Evolutionary conservation across 2,888 invertebrate species (phyloP).

Genomic region (Malacosoma neustria): DNA sequence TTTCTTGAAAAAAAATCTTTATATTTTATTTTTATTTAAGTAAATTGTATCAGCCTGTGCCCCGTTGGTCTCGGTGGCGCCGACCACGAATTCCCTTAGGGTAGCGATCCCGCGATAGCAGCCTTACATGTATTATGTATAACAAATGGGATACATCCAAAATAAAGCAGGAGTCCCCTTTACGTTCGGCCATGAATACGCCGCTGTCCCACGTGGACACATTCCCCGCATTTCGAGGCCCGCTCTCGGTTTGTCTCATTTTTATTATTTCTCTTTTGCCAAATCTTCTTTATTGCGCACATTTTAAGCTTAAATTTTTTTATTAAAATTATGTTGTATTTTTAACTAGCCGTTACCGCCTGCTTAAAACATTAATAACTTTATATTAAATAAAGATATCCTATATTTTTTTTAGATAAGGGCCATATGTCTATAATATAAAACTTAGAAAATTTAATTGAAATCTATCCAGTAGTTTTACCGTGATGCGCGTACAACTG

Average conservation of each 20-base stretch:
- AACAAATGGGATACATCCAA: slow-evolving; percentile 72
- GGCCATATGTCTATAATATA: too few species aligned
- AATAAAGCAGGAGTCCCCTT: slow-evolving; percentile 58
- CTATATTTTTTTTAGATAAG: too few species aligned
- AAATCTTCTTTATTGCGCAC: slow-evolving; percentile 18
- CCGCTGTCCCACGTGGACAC: slow-evolving; percentile 47
- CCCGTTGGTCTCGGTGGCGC: slow-evolving; percentile 50
- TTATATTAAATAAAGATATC: too few species aligned
- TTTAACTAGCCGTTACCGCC: too few species aligned
- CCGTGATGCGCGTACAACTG: too few species aligned
- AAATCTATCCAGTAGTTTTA: too few species aligned
- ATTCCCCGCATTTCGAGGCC: slow-evolving; percentile 58
- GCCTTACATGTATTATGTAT: slow-evolving; percentile 70
- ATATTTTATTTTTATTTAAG: too few species aligned
- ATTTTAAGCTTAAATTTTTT: too few species aligned
- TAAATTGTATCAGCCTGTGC: slow-evolving; percentile 43
- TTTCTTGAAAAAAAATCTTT: too few species aligned
- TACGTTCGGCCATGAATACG: slow-evolving; percentile 51
- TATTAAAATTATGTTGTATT: too few species aligned
- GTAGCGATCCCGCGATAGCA: slow-evolving; percentile 65
- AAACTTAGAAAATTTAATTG: too few species aligned
- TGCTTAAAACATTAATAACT: too few species aligned
- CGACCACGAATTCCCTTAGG: slow-evolving; percentile 62
- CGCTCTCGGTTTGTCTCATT: slow-evolving; percentile 31
- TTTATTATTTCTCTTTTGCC: slow-evolving; percentile 49